A percentile compares a stretch with the other conserved stretches of the same genome.
phyloP scores from a whole-genome alignment of 2,888 invertebrate genomes.

The Drosophila picticornis region DNA sequence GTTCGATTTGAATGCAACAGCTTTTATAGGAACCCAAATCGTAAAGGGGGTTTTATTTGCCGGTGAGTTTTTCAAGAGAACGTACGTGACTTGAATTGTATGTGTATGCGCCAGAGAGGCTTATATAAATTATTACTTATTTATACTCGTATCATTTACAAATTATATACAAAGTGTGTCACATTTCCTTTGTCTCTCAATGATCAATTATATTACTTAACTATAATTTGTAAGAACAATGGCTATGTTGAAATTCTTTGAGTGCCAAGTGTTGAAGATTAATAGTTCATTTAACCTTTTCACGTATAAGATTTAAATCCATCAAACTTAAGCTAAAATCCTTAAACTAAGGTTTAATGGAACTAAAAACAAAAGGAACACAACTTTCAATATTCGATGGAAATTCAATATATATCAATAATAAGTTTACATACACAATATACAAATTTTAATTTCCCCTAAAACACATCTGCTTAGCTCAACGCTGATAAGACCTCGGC shows the following conservation, averaged over 20 bases:
- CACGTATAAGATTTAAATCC: not conserved
- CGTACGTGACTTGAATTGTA: not conserved
- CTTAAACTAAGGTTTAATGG: no score
- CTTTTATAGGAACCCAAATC: slow-evolving; percentile 30
- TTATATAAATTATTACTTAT: not conserved
- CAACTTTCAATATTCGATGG: not conserved
- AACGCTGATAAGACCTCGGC: slow-evolving; percentile 10
- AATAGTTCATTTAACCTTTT: not conserved
- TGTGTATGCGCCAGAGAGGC: not conserved
- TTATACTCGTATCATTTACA: not conserved
- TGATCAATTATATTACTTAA: not conserved
- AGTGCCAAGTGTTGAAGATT: no score
- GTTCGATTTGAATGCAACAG: not conserved
- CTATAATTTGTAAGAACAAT: not conserved
- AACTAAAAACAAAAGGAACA: no score
- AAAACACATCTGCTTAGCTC: not conserved
- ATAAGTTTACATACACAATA: not conserved
- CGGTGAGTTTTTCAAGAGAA: slow-evolving; percentile 7
- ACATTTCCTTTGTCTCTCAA: not conserved
- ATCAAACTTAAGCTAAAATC: not conserved
- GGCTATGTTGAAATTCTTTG: not conserved
- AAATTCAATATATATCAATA: not conserved
- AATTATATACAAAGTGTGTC: not conserved
- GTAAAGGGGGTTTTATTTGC: slow-evolving; percentile 5
- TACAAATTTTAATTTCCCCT: not conserved